A percentile compares a stretch with the other conserved stretches of the same genome.
Evolutionary conservation across 2,113 vertebrate species (phyloP).

Genomic region (Plectropomus leopardus): DNA sequence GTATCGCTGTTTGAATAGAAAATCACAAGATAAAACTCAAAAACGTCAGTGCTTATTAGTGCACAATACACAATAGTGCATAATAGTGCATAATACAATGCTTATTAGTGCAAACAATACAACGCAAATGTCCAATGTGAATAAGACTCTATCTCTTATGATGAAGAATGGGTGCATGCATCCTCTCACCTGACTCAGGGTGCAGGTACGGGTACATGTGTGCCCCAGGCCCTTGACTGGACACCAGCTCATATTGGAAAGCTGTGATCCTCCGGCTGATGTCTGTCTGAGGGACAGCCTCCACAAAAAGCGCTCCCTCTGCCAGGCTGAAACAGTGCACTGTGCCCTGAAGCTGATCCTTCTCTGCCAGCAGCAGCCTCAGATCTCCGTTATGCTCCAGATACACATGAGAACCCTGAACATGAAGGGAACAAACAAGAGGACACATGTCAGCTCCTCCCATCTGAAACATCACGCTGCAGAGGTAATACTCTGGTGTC

Average conservation of each 20-base stretch:
- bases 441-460: background rate
- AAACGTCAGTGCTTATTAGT: too few species aligned
- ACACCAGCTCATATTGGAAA: conserved; percentile 93
- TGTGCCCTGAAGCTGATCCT: conserved; percentile 78
- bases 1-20: too few species aligned
- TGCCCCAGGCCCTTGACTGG: conserved; percentile 75
- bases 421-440: background rate
- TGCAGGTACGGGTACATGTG: conserved; percentile 81
- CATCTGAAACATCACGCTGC: background rate
- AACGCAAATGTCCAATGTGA: too few species aligned
- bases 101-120: too few species aligned
- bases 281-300: conserved; percentile 91
- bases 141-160: too few species aligned
- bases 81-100: too few species aligned
- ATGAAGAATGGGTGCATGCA: background rate
- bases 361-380: conserved; percentile 89
- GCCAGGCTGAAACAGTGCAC: conserved; percentile 89
- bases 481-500: background rate
- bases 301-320: conserved; percentile 92
- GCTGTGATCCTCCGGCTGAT: conserved; percentile 93
- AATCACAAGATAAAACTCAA: too few species aligned
- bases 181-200: conserved; percentile 60
- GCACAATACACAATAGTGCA: too few species aligned
- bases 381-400: conserved; percentile 93
- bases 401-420: conserved; percentile 91